Percentiles rank a stretch among this genome's conserved stretches.
phyloP scores from a whole-genome alignment of 2,888 invertebrate genomes.

The Pristionchus maxplancki region DNA sequence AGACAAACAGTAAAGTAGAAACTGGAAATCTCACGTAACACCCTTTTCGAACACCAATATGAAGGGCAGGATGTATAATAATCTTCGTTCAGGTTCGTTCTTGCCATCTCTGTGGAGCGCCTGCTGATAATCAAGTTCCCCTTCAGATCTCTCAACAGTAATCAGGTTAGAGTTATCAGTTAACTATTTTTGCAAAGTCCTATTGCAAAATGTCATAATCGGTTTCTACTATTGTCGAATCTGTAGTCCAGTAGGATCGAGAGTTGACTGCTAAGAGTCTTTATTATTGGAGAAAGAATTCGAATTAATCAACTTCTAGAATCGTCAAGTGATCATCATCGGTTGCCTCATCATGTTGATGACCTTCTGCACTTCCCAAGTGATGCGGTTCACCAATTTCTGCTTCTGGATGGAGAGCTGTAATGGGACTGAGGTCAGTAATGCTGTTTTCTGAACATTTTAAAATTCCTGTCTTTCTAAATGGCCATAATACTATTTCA shows the following conservation, averaged over 20 bases:
- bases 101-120: slow-evolving; percentile 68
- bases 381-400: slow-evolving; percentile 56
- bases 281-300: too few relatives aligned
- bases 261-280: too few relatives aligned
- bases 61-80: too few relatives aligned
- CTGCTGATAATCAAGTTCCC: slow-evolving; percentile 69
- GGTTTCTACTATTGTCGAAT: neutral
- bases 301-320: too few relatives aligned
- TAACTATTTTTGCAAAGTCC: too few relatives aligned
- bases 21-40: too few relatives aligned
- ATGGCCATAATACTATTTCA: neutral
- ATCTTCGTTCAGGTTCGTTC: slow-evolving; percentile 64
- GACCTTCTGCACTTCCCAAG: neutral
- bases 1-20: neutral
- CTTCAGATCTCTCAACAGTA: slow-evolving; percentile 64
- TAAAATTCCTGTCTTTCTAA: neutral
- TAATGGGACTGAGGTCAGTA: slow-evolving; percentile 58
- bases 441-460: neutral
- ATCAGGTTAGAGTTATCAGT: slow-evolving; percentile 61
- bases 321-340: slow-evolving; percentile 16
- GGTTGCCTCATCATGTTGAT: neutral
- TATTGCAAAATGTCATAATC: neutral
- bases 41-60: too few relatives aligned
- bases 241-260: too few relatives aligned
- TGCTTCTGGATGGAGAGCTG: slow-evolving; percentile 61